Conservation (phyloP, 2,888 invertebrate genomes). For the Itoplectis maculator region DNA sequence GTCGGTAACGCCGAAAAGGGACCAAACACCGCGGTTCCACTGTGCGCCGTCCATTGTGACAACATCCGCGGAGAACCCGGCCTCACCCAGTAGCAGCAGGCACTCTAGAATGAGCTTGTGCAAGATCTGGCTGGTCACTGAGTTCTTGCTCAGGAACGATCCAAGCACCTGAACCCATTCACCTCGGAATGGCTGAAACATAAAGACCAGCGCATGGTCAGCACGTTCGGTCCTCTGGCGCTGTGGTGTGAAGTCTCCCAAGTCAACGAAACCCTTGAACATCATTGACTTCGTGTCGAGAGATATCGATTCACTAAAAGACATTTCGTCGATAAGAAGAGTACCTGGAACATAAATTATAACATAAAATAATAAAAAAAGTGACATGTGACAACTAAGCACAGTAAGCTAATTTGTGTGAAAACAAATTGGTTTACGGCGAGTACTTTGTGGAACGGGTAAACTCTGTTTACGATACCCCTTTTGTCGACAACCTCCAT, state of each 20-base stretch:
- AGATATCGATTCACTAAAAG: conserved; percentile 65
- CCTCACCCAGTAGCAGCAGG: conserved; percentile 68
- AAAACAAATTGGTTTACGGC: too few relatives aligned
- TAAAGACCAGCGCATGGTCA: conserved; percentile 75
- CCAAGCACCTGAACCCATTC: conserved; percentile 70
- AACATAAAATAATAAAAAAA: too few relatives aligned
- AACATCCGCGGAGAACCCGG: conserved; percentile 69
- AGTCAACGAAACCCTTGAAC: conserved; percentile 69
- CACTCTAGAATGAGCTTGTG: conserved; percentile 72
- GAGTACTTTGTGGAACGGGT: too few relatives aligned
- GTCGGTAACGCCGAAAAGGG: conserved; percentile 60
- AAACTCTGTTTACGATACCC: conserved; percentile 33
- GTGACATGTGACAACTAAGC: neutral
- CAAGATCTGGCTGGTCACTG: conserved; percentile 63
- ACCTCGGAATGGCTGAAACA: conserved; percentile 72
- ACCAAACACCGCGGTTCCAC: conserved; percentile 75
- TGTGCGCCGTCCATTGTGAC: conserved; percentile 72
- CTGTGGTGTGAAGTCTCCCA: conserved; percentile 70
- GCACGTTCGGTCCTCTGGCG: conserved; percentile 61
- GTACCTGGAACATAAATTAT: conserved; percentile 52
- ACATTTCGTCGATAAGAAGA: conserved; percentile 72
- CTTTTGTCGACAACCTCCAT: conserved; percentile 63
- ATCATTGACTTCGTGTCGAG: conserved; percentile 66
- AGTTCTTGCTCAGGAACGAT: conserved; percentile 62
- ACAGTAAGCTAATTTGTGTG: conserved; percentile 1